Conservation (phyloP, 2,797 vertebrate genomes). For the Glossophaga mutica region DNA sequence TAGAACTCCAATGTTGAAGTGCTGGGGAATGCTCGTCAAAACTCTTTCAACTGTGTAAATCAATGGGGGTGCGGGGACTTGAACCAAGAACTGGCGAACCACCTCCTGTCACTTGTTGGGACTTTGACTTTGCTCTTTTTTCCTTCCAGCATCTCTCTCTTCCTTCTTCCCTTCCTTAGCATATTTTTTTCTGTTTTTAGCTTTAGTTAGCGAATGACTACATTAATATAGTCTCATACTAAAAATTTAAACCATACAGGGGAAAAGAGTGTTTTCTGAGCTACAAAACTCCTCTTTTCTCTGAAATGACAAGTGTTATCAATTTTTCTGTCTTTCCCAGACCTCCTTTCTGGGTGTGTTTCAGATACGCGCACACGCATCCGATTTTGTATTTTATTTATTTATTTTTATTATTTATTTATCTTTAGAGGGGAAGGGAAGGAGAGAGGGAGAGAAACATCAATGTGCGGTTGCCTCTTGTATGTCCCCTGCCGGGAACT, state of each 20-base stretch:
- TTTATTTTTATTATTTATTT: too few relatives aligned
- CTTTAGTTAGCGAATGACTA: not conserved
- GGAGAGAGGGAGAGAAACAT: too few relatives aligned
- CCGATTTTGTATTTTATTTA: not conserved
- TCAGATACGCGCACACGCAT: not conserved
- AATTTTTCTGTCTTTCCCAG: not conserved
- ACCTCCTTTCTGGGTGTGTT: not conserved
- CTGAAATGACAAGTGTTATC: not conserved
- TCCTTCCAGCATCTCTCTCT: not conserved
- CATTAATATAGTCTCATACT: not conserved
- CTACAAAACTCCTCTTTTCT: not conserved
- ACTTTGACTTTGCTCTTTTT: not conserved
- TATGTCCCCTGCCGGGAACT: too few relatives aligned
- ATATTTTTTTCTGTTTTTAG: not conserved
- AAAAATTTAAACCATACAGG: not conserved
- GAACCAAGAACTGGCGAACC: not conserved
- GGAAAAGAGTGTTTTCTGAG: not conserved
- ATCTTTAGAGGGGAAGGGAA: too few relatives aligned
- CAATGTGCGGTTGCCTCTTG: too few relatives aligned
- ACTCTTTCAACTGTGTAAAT: not conserved
- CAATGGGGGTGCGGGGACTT: not conserved
- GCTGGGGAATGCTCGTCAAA: not conserved
- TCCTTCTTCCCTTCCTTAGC: not conserved
- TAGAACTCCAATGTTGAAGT: not conserved
- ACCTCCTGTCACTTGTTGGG: too few relatives aligned